phyloP scores from a whole-genome alignment of 1,140 invertebrate genomes.

The Nilaparvata lugens region DNA sequence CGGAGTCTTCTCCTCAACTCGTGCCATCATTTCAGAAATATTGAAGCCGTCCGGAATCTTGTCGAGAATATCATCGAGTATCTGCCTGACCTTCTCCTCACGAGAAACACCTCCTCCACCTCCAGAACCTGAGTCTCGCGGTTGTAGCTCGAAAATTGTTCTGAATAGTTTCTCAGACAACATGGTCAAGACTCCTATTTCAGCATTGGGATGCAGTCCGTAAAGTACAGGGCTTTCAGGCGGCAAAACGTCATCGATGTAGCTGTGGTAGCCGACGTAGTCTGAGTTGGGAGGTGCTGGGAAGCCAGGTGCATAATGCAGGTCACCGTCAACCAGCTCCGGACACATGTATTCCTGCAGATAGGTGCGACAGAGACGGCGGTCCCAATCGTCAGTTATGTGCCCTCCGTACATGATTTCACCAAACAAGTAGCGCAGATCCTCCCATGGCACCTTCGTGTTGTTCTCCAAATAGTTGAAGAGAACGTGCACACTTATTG shows the following conservation, averaged over 20 bases:
- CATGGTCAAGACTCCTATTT: slow-evolving; percentile 86
- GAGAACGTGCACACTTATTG: slow-evolving; percentile 84
- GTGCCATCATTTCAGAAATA: slow-evolving; percentile 72
- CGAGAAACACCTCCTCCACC: slow-evolving; percentile 53
- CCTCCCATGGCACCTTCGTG: slow-evolving; percentile 81
- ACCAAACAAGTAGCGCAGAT: slow-evolving; percentile 85
- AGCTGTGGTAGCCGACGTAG: slow-evolving; percentile 77
- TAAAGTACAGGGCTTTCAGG: slow-evolving; percentile 83
- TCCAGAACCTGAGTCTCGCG: slow-evolving; percentile 61
- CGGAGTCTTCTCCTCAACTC: slow-evolving; percentile 83
- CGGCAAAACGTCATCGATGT: slow-evolving; percentile 82
- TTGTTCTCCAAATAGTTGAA: slow-evolving; percentile 90
- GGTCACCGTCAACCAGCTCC: slow-evolving; percentile 77
- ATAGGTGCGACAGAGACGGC: slow-evolving; percentile 78
- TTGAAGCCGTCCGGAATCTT: slow-evolving; percentile 85
- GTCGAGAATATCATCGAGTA: slow-evolving; percentile 82
- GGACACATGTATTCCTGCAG: slow-evolving; percentile 79
- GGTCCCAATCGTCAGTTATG: slow-evolving; percentile 94
- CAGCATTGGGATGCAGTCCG: slow-evolving; percentile 88
- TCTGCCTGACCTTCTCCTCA: slow-evolving; percentile 74
- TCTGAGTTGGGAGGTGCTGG: slow-evolving; percentile 76
- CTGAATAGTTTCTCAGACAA: slow-evolving; percentile 79
- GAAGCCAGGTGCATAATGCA: slow-evolving; percentile 72
- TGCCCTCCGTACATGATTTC: slow-evolving; percentile 97
- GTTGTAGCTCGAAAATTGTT: slow-evolving; percentile 88